Evolutionary conservation across 2,113 vertebrate species (phyloP).

Genomic region (mouse (Mus musculus)): GRCm39 chr11:96795501-96796000

Average conservation of each 20-base stretch:
- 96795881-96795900: neutral
- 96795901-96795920: neutral
- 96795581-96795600: neutral
- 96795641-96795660: neutral
- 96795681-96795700: neutral
- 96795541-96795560: neutral
- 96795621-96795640: neutral
- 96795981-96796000: neutral
- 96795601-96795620: neutral
- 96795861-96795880: neutral
- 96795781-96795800: neutral
- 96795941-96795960: neutral
- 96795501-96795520: neutral
- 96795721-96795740: neutral
- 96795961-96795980: neutral
- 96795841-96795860: neutral
- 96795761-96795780: neutral
- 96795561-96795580: neutral
- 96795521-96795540: neutral
- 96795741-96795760: neutral
- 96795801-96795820: neutral
- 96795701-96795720: neutral
- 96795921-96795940: neutral
- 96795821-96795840: neutral
- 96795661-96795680: neutral